Base-by-base conservation (phyloP, 1,140 invertebrate genomes). In the Tetragonula clypearis region DNA sequence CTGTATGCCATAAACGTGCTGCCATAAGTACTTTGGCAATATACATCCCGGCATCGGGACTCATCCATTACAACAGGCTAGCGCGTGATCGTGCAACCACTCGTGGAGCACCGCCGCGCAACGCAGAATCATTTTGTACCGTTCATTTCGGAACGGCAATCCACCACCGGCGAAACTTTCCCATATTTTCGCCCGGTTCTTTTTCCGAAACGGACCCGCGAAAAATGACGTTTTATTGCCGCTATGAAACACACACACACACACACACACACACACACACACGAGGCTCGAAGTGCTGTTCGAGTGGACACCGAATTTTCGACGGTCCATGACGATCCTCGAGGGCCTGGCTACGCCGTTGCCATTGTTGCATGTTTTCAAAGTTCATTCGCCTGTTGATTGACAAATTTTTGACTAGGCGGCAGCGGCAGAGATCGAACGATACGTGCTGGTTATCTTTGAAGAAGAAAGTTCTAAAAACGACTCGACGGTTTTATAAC, bases 11-110 rank as follows among this genome's bases (percentile, higher is more conserved):
- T 89, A 89, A 89, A 89, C 87, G 88, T 85, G 85, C 81, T 89
- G 88, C 87, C 88, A 89, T 89, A 89, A 89, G 88, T 89, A 89
- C 88, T 89, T 82, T 74, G 85, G 80, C 87, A 86, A 89, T 86
- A 86, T 86, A 88, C 85, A 88, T 80, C 69, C 69, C 87, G 60
- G 49, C 75, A 84, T 66, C 55, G 23, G 71, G 85, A 84, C 74
- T 88, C 87, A 35, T 88, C 85, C 87, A 89, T 89, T 89, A 89
- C 87, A 89, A 89, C 88, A 56, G 83, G 87, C 83, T 82, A 82
- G 85, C 85, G 75, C 26, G 81, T 62, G 79, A 75, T 75, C 84
- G 71, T 76, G 55, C 69, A 78, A 41, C 87, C 87, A 89, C 87
- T 88, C 87, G 83, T 89, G 53, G 56, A 49, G 53, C 41, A 35